These are phyloP conservation scores for Dryococelus australis DNA, from an alignment of 2,888 invertebrate species.

Conservation along the genomic window DNA sequence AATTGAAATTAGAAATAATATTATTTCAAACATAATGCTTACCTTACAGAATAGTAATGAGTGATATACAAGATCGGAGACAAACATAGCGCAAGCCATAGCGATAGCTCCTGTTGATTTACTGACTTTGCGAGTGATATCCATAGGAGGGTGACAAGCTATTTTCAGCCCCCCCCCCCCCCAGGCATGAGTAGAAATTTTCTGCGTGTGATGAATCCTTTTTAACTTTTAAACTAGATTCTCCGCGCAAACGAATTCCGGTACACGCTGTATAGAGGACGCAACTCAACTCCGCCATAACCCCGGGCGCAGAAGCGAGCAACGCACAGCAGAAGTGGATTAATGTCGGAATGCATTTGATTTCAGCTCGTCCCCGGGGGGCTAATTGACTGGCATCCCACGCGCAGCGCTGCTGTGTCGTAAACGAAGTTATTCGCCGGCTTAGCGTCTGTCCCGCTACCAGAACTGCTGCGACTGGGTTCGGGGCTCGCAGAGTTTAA, in stretches of 20 bases:
- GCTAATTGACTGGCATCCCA: not conserved
- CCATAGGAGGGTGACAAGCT: no score
- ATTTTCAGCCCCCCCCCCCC: no score
- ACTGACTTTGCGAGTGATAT: no score
- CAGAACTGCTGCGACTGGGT: not conserved
- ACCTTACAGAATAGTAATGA: no score
- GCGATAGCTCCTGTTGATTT: no score
- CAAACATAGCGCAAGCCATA: no score
- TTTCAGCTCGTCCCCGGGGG: not conserved
- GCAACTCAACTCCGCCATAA: not conserved
- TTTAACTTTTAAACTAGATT: not conserved
- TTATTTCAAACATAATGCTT: no score
- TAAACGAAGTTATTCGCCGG: not conserved
- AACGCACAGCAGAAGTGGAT: not conserved
- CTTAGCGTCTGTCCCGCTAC: not conserved
- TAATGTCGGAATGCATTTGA: not conserved
- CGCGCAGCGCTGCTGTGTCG: not conserved
- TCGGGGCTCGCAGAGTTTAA: not conserved
- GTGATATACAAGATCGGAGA: no score
- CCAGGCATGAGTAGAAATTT: no score
- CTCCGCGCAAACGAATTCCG: not conserved
- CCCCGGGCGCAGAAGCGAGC: not conserved
- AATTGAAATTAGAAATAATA: no score
- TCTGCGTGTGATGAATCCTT: no score
- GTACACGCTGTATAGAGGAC: not conserved